A percentile compares a stretch with the other conserved stretches of the same genome.
phyloP scores from a whole-genome alignment of 2,113 vertebrate genomes.

The Oreotrochilus melanogaster region DNA sequence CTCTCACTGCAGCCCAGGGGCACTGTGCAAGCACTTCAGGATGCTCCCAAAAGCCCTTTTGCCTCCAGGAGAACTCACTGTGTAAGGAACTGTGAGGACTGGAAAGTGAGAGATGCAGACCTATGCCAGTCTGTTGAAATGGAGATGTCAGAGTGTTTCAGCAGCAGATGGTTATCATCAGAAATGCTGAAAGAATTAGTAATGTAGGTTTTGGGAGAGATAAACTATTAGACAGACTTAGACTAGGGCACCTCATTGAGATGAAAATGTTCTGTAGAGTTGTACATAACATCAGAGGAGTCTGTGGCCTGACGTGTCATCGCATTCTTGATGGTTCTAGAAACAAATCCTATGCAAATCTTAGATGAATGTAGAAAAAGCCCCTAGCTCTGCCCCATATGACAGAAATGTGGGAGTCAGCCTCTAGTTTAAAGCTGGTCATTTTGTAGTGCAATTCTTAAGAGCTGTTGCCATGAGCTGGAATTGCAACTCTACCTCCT shows the following conservation, averaged over 20 bases:
- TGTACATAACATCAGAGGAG: background rate
- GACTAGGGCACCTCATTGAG: background rate
- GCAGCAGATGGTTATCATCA: background rate
- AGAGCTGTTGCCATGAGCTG: constrained; percentile 12
- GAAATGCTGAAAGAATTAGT: background rate
- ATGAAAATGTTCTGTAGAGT: background rate
- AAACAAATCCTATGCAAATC: constrained; percentile 42
- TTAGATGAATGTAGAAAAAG: background rate
- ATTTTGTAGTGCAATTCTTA: background rate
- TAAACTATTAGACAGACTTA: background rate
- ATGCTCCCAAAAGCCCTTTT: background rate
- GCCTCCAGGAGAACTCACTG: background rate
- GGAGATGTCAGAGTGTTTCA: background rate
- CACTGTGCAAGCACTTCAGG: background rate
- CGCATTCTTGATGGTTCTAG: background rate
- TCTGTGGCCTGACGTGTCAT: background rate
- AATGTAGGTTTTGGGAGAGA: background rate
- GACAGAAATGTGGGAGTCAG: background rate
- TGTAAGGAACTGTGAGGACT: background rate
- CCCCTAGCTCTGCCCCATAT: background rate
- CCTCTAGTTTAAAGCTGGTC: background rate
- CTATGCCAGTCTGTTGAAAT: background rate
- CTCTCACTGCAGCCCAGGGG: background rate
- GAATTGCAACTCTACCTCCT: background rate
- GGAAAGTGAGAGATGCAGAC: background rate